These are phyloP conservation scores for Latrodectus geometricus DNA, from an alignment of 1,140 invertebrate genomes.

Conservation along the genomic window DNA sequence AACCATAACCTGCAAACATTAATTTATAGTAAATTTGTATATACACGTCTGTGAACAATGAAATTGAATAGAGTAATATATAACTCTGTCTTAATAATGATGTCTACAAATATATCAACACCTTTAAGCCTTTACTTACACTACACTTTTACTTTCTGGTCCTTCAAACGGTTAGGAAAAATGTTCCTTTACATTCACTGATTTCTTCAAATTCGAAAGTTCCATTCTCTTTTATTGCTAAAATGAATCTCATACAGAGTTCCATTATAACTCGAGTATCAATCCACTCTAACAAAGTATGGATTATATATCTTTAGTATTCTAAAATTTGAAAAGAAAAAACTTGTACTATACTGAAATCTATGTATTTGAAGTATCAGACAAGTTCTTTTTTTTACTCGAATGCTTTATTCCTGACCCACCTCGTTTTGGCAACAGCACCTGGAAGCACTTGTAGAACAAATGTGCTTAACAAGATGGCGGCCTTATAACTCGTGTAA, in stretches of 20 bases:
- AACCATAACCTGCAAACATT: no score
- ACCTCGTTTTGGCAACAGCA: slow-evolving; percentile 37
- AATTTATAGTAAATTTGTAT: no score
- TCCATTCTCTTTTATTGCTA: slow-evolving; percentile 10
- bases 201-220: background rate
- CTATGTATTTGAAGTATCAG: slow-evolving; percentile 8
- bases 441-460: slow-evolving; percentile 53
- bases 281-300: slow-evolving; percentile 12
- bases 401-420: background rate
- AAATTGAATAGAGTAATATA: no score
- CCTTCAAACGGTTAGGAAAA: no score
- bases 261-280: slow-evolving; percentile 18
- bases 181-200: no score
- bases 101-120: no score
- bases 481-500: slow-evolving; percentile 13
- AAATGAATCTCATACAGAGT: slow-evolving; percentile 28
- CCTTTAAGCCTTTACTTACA: no score
- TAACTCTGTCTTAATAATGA: no score
- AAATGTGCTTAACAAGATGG: slow-evolving; percentile 18
- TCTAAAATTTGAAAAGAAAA: background rate
- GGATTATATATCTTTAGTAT: slow-evolving; percentile 26
- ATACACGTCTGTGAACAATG: no score
- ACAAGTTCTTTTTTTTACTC: background rate
- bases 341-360: slow-evolving; percentile 37
- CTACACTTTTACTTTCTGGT: no score